A percentile compares a stretch with the other conserved stretches of the same genome.
Evolutionary conservation across 2,888 invertebrate genomes (phyloP).

Genomic region (Siphlonurus alternatus): DNA sequence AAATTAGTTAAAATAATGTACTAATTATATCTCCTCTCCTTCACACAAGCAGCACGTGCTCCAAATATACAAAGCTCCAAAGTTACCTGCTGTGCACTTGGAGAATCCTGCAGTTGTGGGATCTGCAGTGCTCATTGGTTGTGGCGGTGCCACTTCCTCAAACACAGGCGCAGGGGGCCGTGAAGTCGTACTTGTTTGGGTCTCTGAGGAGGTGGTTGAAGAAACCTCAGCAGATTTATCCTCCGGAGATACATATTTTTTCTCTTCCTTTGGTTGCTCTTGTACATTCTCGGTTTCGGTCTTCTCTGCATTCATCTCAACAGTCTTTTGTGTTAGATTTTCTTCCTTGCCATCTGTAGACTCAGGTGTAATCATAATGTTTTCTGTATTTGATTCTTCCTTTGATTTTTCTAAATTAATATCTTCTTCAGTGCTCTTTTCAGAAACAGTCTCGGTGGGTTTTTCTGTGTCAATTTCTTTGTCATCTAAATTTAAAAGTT

Average conservation of each 20-base stretch:
- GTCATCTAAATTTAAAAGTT: too few species aligned
- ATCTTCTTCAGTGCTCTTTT: not conserved
- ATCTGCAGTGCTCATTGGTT: not conserved
- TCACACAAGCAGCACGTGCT: not conserved
- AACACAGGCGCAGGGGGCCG: slow-evolving; percentile 3
- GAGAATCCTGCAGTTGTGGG: slow-evolving; percentile 23
- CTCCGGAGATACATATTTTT: too few species aligned
- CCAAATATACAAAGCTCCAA: not conserved
- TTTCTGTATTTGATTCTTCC: not conserved
- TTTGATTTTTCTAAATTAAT: not conserved
- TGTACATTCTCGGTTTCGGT: too few species aligned
- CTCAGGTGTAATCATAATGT: too few species aligned
- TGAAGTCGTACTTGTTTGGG: slow-evolving; percentile 1
- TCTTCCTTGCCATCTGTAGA: too few species aligned
- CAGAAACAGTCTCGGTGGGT: not conserved
- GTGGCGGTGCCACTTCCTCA: slow-evolving; percentile 9
- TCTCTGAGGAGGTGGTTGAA: too few species aligned
- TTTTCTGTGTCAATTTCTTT: too few species aligned
- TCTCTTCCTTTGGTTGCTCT: too few species aligned
- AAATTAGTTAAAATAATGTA: too few species aligned
- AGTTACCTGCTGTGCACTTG: slow-evolving; percentile 31
- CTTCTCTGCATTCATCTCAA: slow-evolving; percentile 13
- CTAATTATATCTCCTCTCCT: too few species aligned
- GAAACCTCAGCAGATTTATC: too few species aligned
- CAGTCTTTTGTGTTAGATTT: too few species aligned